Percentiles rank a stretch among this genome's conserved stretches.
phyloP scores from a whole-genome alignment of 64 coral and sea anemone species.

The Montipora sp. region DNA sequence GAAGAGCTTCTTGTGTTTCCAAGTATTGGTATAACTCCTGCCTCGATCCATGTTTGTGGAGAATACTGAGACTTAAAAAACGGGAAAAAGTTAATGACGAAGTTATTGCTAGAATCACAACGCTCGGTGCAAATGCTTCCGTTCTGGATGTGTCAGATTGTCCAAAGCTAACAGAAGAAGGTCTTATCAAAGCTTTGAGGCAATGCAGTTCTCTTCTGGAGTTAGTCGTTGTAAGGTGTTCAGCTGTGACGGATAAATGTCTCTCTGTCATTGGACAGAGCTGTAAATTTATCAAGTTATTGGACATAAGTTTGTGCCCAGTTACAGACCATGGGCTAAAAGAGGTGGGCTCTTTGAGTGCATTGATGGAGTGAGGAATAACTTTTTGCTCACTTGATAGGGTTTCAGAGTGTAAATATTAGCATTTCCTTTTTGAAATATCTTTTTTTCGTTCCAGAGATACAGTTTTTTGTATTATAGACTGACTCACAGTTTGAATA shows the following conservation, averaged over 20 bases:
- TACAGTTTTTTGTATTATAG: too few species aligned
- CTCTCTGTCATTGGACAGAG: constrained; percentile 67
- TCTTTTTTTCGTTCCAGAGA: too few species aligned
- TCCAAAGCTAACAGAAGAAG: constrained; percentile 64
- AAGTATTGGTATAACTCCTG: constrained; percentile 74
- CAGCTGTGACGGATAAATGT: constrained; percentile 56
- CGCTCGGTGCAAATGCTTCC: constrained; percentile 26
- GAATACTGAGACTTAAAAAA: constrained; percentile 49
- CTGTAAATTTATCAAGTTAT: constrained; percentile 53
- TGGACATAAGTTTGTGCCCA: constrained; percentile 85
- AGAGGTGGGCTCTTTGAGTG: constrained; percentile 42
- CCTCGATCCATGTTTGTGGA: constrained; percentile 75
- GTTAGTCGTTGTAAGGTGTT: constrained; percentile 62
- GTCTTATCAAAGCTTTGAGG: constrained; percentile 40
- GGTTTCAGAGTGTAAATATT: too few species aligned
- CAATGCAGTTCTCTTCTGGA: constrained; percentile 68
- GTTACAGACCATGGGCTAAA: constrained; percentile 81
- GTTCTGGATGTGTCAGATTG: constrained; percentile 83
- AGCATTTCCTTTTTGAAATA: too few species aligned
- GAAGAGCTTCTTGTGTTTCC: constrained; percentile 63
- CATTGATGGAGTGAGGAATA: too few species aligned
- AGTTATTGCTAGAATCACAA: constrained; percentile 59
- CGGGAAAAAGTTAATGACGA: constrained; percentile 58
- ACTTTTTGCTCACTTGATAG: too few species aligned
- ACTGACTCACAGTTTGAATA: too few species aligned